These are phyloP conservation scores for Nephrotoma guestfalica DNA, from an alignment of 2,888 invertebrate genomes.

Conservation along the genomic window DNA sequence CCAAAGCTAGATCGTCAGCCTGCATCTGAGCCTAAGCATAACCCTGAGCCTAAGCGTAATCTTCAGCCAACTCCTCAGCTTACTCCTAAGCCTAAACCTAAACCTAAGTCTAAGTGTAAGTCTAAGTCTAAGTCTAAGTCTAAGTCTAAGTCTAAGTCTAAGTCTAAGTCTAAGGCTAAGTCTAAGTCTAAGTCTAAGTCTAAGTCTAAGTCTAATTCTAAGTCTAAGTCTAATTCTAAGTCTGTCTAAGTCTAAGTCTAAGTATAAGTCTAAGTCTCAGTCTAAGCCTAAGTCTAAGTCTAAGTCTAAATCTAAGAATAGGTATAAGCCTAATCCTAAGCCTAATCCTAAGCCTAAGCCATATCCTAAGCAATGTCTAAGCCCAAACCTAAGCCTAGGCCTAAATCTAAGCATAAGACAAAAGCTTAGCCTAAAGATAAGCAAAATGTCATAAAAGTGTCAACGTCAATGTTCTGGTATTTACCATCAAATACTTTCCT, in stretches of 20 bases:
- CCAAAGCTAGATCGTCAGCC: background rate
- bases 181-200: background rate
- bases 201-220: background rate
- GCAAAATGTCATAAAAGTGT: too few relatives aligned
- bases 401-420: background rate
- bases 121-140: background rate
- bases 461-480: too few relatives aligned
- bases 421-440: background rate
- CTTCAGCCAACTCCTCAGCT: background rate
- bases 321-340: background rate
- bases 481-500: too few relatives aligned
- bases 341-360: background rate
- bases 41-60: background rate
- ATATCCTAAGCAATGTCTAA: background rate
- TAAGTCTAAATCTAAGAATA: background rate
- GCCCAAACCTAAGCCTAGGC: background rate
- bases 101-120: background rate
- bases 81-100: background rate
- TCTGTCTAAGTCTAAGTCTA: background rate
- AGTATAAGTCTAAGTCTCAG: background rate
- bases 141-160: too few relatives aligned
- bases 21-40: background rate
- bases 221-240: background rate
- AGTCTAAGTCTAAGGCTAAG: too few relatives aligned
- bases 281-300: background rate